These are phyloP conservation scores for Anguilla megastoma DNA, from an alignment of 2,797 vertebrate species.

Conservation along the genomic window DNA sequence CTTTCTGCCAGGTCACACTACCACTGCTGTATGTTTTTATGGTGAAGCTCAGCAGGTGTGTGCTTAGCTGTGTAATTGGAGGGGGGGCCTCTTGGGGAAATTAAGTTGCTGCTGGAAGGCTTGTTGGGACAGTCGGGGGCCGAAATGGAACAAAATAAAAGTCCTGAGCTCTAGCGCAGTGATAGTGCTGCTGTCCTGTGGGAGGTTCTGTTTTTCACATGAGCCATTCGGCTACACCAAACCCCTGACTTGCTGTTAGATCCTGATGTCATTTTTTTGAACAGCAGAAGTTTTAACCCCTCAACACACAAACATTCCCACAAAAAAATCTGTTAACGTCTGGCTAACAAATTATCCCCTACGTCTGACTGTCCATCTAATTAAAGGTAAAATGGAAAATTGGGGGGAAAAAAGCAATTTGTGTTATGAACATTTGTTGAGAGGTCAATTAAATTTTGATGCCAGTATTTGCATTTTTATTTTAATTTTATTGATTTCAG, in stretches of 20 bases:
- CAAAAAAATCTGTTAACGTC: background rate
- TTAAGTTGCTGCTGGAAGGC: background rate
- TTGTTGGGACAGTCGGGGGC: background rate
- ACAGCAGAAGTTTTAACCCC: background rate
- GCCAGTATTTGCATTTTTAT: background rate
- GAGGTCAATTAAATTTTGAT: background rate
- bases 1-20: background rate
- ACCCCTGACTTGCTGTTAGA: background rate
- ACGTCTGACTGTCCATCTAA: background rate
- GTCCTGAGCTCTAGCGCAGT: background rate
- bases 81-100: background rate
- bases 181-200: background rate
- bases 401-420: background rate
- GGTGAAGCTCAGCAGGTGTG: background rate
- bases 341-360: background rate
- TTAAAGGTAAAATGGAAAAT: background rate
- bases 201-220: background rate
- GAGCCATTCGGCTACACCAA: background rate
- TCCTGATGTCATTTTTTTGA: background rate
- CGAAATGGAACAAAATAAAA: background rate
- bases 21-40: background rate
- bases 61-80: background rate
- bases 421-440: background rate
- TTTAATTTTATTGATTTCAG: background rate
- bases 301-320: background rate